Conservation (phyloP, 37 sponge, comb jelly and placozoan genomes). For the Beroe ovata region DNA sequence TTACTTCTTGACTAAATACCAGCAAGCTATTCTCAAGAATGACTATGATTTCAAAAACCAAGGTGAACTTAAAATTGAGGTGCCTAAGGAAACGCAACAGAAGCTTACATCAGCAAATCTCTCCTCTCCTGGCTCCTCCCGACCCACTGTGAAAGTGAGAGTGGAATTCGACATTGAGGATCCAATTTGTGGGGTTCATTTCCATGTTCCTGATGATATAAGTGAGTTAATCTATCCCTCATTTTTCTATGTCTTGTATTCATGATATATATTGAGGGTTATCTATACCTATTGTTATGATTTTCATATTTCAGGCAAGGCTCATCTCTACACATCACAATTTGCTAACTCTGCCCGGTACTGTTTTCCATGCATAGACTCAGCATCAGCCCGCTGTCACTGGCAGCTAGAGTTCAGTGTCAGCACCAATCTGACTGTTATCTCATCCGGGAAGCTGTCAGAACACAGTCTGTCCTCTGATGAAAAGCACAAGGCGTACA, state of each 20-base stretch:
- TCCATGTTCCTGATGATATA: slow-evolving; percentile 25
- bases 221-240: no score
- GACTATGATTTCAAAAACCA: slow-evolving; percentile 66
- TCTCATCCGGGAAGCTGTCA: slow-evolving; percentile 16
- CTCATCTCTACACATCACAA: slow-evolving; percentile 53
- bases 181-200: slow-evolving; percentile 61
- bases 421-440: slow-evolving; percentile 24
- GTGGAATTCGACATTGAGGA: slow-evolving; percentile 50
- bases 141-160: slow-evolving; percentile 17
- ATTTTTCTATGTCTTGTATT: no score
- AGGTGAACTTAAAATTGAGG: slow-evolving; percentile 46
- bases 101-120: neutral
- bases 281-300: no score
- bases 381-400: slow-evolving; percentile 56
- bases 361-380: slow-evolving; percentile 64
- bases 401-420: slow-evolving; percentile 64
- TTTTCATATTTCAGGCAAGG: neutral
- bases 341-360: slow-evolving; percentile 60
- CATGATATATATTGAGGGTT: no score
- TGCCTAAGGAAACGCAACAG: slow-evolving; percentile 4
- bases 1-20: slow-evolving; percentile 51
- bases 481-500: slow-evolving; percentile 25
- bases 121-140: neutral
- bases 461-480: slow-evolving; percentile 57
- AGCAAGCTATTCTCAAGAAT: slow-evolving; percentile 32